Percentiles rank a stretch among this genome's conserved stretches.
These are phyloP conservation scores for Oplegnathus fasciatus DNA, from an alignment of 2,113 vertebrate genomes.

Conservation along the genomic window DNA sequence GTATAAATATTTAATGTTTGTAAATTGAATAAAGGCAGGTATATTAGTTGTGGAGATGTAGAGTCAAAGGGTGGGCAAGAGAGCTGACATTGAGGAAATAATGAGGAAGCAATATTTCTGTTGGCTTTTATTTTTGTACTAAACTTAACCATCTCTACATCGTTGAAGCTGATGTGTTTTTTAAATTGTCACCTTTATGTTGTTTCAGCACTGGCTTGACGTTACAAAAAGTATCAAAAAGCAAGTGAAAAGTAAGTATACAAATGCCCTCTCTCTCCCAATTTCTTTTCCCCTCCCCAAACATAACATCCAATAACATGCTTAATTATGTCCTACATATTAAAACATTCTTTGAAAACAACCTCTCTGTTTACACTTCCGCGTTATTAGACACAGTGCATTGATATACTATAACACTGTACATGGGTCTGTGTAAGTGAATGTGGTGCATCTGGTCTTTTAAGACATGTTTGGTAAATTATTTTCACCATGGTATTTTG, in stretches of 20 bases:
- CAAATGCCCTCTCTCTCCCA: not conserved
- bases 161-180: not conserved
- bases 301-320: too few species aligned
- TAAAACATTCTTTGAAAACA: not conserved
- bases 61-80: not conserved
- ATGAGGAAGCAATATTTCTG: not conserved
- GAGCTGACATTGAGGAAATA: too few species aligned
- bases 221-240: slow-evolving; percentile 99
- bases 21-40: not conserved
- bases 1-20: slow-evolving; percentile 2
- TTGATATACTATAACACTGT: too few species aligned
- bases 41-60: not conserved
- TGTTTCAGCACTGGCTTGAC: slow-evolving; percentile 96
- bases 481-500: not conserved
- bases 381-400: not conserved
- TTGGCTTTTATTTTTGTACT: not conserved
- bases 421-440: too few species aligned
- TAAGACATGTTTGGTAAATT: not conserved
- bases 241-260: slow-evolving; percentile 99
- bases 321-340: not conserved
- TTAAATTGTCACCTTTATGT: slow-evolving; percentile 46
- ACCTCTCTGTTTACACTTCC: not conserved
- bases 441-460: not conserved
- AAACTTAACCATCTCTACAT: not conserved
- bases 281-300: not conserved